Percentiles rank a stretch among this genome's conserved stretches.
phyloP scores from a whole-genome alignment of 92 coral and sea anemone genomes.

The Meandrina meandrites region DNA sequence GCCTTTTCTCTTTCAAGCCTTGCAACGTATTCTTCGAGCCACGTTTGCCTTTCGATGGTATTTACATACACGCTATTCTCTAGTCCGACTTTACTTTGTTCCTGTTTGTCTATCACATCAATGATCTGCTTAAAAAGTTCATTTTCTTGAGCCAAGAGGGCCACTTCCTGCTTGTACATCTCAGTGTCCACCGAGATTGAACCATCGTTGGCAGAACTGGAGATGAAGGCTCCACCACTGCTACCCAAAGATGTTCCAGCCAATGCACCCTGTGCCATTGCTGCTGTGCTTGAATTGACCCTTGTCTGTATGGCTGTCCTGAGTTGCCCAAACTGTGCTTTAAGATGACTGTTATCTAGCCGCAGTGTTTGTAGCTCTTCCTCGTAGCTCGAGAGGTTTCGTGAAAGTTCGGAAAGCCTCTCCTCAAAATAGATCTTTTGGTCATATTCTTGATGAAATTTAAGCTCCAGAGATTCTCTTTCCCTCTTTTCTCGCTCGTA shows the following conservation, averaged over 20 bases:
- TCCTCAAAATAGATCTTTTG: slow-evolving; percentile 64
- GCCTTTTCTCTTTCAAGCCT: slow-evolving; percentile 68
- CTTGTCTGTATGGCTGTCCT: slow-evolving; percentile 63
- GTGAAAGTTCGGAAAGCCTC: slow-evolving; percentile 50
- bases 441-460: slow-evolving; percentile 54
- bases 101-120: slow-evolving; percentile 64
- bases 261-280: background rate
- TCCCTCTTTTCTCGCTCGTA: slow-evolving; percentile 80
- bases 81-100: slow-evolving; percentile 36
- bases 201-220: background rate
- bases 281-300: slow-evolving; percentile 6
- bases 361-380: slow-evolving; percentile 64
- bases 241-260: background rate
- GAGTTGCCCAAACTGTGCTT: slow-evolving; percentile 67
- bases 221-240: background rate
- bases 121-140: slow-evolving; percentile 72
- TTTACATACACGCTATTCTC: slow-evolving; percentile 52
- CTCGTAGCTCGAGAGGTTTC: slow-evolving; percentile 59
- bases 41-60: slow-evolving; percentile 11
- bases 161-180: slow-evolving; percentile 65
- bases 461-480: slow-evolving; percentile 57
- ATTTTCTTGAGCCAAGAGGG: slow-evolving; percentile 72
- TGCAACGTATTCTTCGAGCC: slow-evolving; percentile 44
- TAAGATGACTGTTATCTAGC: slow-evolving; percentile 63
- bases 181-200: background rate